Conservation (phyloP, 2,113 vertebrate species). For the Dendropsophus ebraccatus region DNA sequence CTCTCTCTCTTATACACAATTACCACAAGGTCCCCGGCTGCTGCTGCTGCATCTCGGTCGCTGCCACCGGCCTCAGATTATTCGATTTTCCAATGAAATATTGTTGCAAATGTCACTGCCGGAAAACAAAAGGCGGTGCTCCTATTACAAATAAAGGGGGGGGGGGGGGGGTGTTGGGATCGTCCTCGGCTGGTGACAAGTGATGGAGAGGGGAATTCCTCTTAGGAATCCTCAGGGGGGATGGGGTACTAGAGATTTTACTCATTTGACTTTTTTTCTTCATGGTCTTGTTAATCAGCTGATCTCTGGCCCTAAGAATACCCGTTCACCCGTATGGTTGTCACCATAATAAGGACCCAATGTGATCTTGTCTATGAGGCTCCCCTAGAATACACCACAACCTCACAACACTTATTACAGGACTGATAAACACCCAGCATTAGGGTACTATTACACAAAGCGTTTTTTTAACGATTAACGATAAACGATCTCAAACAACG, state of each 20-base stretch:
- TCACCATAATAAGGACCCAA: no score
- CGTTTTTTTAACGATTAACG: no score
- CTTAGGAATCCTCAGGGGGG: not conserved
- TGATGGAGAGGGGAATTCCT: not conserved
- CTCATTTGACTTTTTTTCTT: not conserved
- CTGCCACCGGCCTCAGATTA: conserved; percentile 7
- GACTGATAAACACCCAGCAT: no score
- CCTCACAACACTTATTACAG: no score
- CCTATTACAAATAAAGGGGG: conserved; percentile 19
- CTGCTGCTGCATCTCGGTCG: not conserved
- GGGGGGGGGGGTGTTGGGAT: no score
- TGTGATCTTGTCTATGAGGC: no score
- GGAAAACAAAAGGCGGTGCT: not conserved
- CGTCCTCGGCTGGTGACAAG: not conserved
- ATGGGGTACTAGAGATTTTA: not conserved
- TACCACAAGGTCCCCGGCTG: not conserved
- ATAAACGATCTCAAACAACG: no score
- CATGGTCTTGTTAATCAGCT: no score
- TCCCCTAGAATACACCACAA: no score
- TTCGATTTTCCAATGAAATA: conserved; percentile 47
- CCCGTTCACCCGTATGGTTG: no score
- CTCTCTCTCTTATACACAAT: conserved; percentile 32
- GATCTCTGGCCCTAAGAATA: no score
- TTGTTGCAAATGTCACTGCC: conserved; percentile 10
- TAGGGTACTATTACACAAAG: no score